Base-by-base conservation (phyloP, 2,888 invertebrate species). In the Aleiodes leptofemur region DNA sequence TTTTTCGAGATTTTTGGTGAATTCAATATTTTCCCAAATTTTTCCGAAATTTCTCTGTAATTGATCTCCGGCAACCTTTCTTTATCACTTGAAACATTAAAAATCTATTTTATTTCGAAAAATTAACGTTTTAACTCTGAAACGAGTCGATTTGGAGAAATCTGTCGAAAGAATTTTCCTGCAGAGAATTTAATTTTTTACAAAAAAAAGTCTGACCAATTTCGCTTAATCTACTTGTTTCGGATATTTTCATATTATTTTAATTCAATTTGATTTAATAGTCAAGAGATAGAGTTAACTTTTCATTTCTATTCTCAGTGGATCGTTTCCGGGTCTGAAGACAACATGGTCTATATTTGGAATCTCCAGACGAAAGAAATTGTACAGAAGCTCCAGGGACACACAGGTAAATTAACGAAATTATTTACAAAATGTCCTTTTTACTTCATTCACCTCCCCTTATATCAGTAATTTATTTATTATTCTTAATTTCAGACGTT, bases 271-370 rank as follows among this genome's bases (percentile, higher is more conserved):
- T 31, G 31, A 31, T 31, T 31, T 31, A 31, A 31, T 31, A 31
- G 5, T 31, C 5, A 5, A 31, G n/a, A 9, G 23, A 61, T 34
- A 61, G 38, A 56, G 13, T 23, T 16, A 72, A 7, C 53, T n/a
- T 68, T 14, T 64, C 69, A 70, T 56, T 77, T 76, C 76, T 72
- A 78, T 83, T 90, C 91, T 16, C 90, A 98, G 96, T 99, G 99
- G 99, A 99, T 99, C 88, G 99, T 99, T 64, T 98, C 98, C 55
- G 99, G 99, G n/a, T 99, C 99, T 4, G 99, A 99, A 91, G 99
- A 99, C 90, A 97, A 98, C 89, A 93, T 97, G 92, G 98, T 99
- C 0, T 99, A 99, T 89, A 98, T 99, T 85, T 99, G 99, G 99
- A 99, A 99, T 92, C 92, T 99, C 80, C 99, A 99, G 90, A 98